phyloP scores from a whole-genome alignment of 2,888 invertebrate genomes.

The Melanostoma mellinum region DNA sequence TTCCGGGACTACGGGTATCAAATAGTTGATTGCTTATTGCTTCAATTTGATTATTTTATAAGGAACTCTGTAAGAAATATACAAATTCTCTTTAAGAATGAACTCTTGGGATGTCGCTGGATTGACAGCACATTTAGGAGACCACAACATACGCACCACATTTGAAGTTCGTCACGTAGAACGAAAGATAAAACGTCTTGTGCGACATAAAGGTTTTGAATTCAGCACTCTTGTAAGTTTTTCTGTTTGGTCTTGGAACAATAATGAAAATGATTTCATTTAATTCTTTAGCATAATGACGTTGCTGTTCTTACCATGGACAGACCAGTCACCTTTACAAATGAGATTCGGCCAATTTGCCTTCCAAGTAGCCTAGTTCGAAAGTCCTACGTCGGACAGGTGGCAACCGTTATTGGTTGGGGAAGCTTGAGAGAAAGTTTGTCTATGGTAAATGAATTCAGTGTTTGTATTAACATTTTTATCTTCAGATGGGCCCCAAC shows the following conservation, averaged over 20 bases:
- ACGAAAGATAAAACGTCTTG: conserved; percentile 90
- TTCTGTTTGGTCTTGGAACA: not conserved
- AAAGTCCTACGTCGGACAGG: conserved; percentile 86
- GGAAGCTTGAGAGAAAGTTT: conserved; percentile 91
- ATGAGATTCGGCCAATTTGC: conserved; percentile 90
- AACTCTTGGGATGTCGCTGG: conserved; percentile 94
- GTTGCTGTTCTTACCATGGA: conserved; percentile 91
- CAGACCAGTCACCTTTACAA: conserved; percentile 88
- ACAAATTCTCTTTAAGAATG: conserved; percentile 85
- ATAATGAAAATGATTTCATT: not conserved
- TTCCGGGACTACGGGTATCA: too few relatives aligned
- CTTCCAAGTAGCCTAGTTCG: conserved; percentile 84
- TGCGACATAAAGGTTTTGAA: conserved; percentile 93
- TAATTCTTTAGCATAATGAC: conserved; percentile 87
- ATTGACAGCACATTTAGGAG: conserved; percentile 90
- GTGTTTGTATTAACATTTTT: not conserved
- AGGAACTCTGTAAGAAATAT: too few relatives aligned
- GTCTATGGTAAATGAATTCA: conserved; percentile 72
- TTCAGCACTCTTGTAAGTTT: conserved; percentile 88
- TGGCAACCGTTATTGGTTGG: conserved; percentile 94
- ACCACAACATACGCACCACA: conserved; percentile 90
- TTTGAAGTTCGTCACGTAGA: conserved; percentile 90
- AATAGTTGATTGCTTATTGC: too few relatives aligned
- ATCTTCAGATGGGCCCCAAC: conserved; percentile 89
- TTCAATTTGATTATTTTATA: too few relatives aligned